A percentile compares a stretch with the other conserved stretches of the same genome.
Evolutionary conservation across 2,888 invertebrate genomes (phyloP).

Genomic region (Synanthedon myopaeformis): DNA sequence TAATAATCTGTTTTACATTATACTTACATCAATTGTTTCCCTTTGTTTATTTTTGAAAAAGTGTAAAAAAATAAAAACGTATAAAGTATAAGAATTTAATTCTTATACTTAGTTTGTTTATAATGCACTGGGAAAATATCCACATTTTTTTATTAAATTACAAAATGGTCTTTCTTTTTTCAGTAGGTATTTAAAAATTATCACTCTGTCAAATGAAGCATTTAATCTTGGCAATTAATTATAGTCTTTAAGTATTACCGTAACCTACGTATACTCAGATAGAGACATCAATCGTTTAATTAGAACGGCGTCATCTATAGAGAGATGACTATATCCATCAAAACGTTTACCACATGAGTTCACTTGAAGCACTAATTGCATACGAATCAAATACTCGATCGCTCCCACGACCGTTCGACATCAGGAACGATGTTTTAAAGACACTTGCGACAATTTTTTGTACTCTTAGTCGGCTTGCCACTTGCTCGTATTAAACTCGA

Average conservation of each 20-base stretch:
- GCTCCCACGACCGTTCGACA: conserved; percentile 37
- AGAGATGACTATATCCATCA: neutral
- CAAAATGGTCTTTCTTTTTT: no score
- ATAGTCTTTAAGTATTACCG: no score
- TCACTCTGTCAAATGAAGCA: no score
- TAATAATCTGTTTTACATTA: no score
- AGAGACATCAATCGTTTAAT: neutral
- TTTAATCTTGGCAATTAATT: no score
- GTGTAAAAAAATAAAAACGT: no score
- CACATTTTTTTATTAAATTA: no score
- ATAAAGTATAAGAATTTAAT: no score
- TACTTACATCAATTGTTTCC: neutral
- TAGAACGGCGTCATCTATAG: neutral
- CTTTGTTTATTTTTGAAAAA: neutral
- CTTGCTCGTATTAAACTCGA: conserved; percentile 58
- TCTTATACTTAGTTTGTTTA: no score
- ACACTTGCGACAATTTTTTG: conserved; percentile 24
- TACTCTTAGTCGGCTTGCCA: conserved; percentile 44
- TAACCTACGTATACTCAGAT: no score
- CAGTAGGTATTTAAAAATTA: no score
- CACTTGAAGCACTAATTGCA: conserved; percentile 39
- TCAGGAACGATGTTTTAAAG: conserved; percentile 23
- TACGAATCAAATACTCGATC: conserved; percentile 35
- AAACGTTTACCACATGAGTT: conserved; percentile 26
- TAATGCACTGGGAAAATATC: no score